These are phyloP conservation scores for Rhineura floridana DNA, from an alignment of 2,113 vertebrate genomes.

Conservation along the genomic window DNA sequence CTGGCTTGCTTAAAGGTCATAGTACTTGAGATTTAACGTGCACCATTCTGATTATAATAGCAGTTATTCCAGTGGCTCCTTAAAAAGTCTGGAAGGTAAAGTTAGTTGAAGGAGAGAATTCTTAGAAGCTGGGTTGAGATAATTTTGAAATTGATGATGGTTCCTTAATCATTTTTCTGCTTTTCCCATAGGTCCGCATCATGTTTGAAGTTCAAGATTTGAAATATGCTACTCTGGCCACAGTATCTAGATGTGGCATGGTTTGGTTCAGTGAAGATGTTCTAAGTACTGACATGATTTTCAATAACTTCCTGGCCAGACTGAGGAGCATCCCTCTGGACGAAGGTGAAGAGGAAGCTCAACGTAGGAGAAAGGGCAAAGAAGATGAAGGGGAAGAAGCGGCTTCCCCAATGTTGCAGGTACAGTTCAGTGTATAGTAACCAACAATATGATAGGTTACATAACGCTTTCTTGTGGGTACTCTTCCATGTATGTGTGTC, in stretches of 20 bases:
- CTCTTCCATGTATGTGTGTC: background rate
- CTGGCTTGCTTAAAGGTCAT: background rate
- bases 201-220: conserved; percentile 99
- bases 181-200: conserved; percentile 85
- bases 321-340: conserved; percentile 96
- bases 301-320: conserved; percentile 94
- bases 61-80: background rate
- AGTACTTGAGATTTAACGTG: too few species aligned
- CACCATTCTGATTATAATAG: background rate
- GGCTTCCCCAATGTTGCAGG: conserved; percentile 96
- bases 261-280: conserved; percentile 99
- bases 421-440: conserved; percentile 45
- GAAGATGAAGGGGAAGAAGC: conserved; percentile 94
- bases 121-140: background rate
- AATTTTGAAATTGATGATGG: background rate
- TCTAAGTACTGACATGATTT: conserved; percentile 98
- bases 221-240: conserved; percentile 96
- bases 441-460: too few species aligned
- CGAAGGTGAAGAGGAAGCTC: conserved; percentile 96
- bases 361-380: conserved; percentile 88
- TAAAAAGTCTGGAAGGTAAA: background rate
- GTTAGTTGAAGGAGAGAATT: background rate
- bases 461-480: too few species aligned
- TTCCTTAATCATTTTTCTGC: background rate
- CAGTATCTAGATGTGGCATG: conserved; percentile 97